These are phyloP conservation scores for Meloidogyne floridensis DNA, from an alignment of 1,140 invertebrate species.

Conservation along the genomic window DNA sequence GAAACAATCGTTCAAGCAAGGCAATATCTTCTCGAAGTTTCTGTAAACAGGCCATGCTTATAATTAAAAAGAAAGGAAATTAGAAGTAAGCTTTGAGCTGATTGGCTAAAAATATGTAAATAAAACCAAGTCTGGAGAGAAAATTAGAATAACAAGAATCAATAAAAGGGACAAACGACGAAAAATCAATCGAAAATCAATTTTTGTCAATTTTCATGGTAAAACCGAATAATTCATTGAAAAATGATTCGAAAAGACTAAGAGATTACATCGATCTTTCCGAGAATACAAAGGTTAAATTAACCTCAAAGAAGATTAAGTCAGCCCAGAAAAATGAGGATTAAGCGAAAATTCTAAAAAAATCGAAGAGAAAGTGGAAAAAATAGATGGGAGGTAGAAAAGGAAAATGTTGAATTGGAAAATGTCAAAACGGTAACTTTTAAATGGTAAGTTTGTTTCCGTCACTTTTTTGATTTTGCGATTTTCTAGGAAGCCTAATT, in stretches of 20 bases:
- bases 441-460: neutral
- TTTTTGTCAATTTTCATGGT: neutral
- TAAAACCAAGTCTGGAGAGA: neutral
- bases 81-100: neutral
- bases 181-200: neutral
- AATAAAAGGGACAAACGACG: neutral
- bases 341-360: neutral
- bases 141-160: neutral
- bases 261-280: neutral
- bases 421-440: neutral
- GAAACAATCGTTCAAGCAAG: conserved; percentile 89
- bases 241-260: neutral
- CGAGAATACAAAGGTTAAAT: neutral
- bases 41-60: conserved; percentile 81
- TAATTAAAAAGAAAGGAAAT: neutral
- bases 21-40: conserved; percentile 95
- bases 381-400: conserved; percentile 5
- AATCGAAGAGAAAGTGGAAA: conserved; percentile 7
- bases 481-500: neutral
- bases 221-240: neutral
- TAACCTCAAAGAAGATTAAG: neutral
- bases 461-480: neutral
- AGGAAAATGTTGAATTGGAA: neutral
- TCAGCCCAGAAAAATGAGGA: neutral
- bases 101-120: neutral